Conservation (phyloP, 2,113 vertebrate species). For the Epinephelus cyanopodus region DNA sequence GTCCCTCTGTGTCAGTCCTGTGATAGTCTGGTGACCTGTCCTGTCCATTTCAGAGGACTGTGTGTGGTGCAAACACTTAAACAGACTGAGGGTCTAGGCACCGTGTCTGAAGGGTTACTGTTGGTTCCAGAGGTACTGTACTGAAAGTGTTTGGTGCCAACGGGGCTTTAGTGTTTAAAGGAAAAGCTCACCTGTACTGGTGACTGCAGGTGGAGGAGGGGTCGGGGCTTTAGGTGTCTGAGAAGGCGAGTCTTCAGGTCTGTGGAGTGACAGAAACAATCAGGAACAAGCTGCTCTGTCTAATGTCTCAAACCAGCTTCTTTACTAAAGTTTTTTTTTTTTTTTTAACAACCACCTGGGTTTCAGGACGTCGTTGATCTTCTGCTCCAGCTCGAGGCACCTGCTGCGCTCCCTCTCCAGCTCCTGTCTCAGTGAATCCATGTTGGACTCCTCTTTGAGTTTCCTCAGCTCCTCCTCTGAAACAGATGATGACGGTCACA, state of each 20-base stretch:
- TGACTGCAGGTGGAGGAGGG: constrained; percentile 64
- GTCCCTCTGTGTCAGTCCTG: too few relatives aligned
- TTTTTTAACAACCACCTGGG: constrained; percentile 83
- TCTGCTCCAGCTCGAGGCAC: constrained; percentile 92
- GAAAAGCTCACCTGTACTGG: constrained; percentile 86
- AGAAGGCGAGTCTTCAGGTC: constrained; percentile 88
- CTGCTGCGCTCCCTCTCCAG: constrained; percentile 92
- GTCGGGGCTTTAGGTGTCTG: constrained; percentile 84
- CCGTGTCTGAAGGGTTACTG: too few relatives aligned
- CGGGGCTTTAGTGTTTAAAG: background rate
- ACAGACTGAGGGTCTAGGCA: too few relatives aligned
- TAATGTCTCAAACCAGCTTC: background rate
- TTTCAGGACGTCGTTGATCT: constrained; percentile 89
- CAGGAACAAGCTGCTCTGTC: background rate
- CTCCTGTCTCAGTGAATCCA: constrained; percentile 91
- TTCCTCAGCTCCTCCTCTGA: constrained; percentile 97
- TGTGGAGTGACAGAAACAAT: constrained; percentile 57
- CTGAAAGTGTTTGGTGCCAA: too few relatives aligned
- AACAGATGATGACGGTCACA: background rate
- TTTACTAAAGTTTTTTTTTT: background rate
- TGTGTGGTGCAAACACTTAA: too few relatives aligned
- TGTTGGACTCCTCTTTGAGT: constrained; percentile 91
- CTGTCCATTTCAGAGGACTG: too few relatives aligned
- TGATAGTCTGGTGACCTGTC: too few relatives aligned
- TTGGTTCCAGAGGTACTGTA: too few relatives aligned